phyloP scores from a whole-genome alignment of 92 coral and sea anemone species.

The Palythoa heliodiscus region DNA sequence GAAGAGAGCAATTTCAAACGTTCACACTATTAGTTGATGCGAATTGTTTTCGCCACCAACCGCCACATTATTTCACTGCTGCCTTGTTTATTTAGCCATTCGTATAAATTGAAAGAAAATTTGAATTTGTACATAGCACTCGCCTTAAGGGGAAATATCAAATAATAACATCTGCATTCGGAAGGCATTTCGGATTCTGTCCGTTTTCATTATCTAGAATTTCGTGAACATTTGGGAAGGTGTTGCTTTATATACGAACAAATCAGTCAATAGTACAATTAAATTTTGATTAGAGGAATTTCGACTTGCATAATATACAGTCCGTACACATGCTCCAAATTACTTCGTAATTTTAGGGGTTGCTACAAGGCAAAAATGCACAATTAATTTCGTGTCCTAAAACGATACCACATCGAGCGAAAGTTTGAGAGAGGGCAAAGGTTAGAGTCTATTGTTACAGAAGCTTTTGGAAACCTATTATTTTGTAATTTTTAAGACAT shows the following conservation, averaged over 20 bases:
- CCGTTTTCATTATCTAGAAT: neutral
- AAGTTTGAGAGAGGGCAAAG: neutral
- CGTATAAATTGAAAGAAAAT: neutral
- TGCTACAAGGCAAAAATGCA: neutral
- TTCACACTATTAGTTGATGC: neutral
- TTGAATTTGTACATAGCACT: neutral
- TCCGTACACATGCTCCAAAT: slow-evolving; percentile 32
- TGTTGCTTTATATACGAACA: slow-evolving; percentile 19
- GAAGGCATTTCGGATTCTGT: neutral
- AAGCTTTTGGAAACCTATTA: slow-evolving; percentile 36
- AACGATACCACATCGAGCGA: slow-evolving; percentile 27
- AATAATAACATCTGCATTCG: neutral
- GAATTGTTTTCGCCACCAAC: neutral
- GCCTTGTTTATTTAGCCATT: neutral
- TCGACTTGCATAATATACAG: slow-evolving; percentile 20
- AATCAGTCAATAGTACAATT: slow-evolving; percentile 38
- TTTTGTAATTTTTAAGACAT: slow-evolving; percentile 33
- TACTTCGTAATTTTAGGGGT: slow-evolving; percentile 25
- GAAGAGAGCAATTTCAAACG: neutral
- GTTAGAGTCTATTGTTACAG: slow-evolving; percentile 1
- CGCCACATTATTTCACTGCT: neutral
- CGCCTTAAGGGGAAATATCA: slow-evolving; percentile 4
- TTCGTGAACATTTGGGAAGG: neutral
- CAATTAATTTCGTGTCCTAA: slow-evolving; percentile 1
- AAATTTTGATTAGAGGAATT: slow-evolving; percentile 25